Base-by-base conservation (phyloP, 1,140 invertebrate species). In the Muscidifurax raptorellus region DNA sequence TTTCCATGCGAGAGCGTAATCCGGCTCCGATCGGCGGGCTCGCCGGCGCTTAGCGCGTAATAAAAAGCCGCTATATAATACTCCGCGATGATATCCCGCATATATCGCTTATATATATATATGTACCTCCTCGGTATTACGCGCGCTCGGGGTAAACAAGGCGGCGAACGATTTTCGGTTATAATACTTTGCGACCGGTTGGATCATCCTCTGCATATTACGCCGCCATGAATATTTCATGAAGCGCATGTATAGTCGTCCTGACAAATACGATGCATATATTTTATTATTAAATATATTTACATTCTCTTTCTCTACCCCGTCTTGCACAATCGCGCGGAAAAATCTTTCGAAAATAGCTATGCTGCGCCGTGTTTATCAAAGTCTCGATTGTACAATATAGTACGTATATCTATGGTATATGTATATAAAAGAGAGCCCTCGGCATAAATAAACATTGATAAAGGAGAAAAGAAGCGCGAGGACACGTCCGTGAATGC, bases 401-500 rank as follows among this genome's bases (percentile, higher is more conserved):
- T 32, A 40, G 36, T 40, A 40, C 36, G 36, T 40, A 12, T 40
- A 0, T 9, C 9, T 9, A 9, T 9, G 36, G 3, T 7, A 9
- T 36, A 5, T 32, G 36, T 32, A n/a, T n/a, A n/a, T n/a, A n/a
- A n/a, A n/a, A n/a, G n/a, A 30, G 30, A 74, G 28, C 22, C 28
- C 15, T 32, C 10, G 59, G 13, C 44, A 32, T 64, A 64, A 12
- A 47, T 44, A 77, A 84, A 75, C 69, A 84, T 84, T 84, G 83
- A 84, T 84, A 80, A 84, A 84, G n/a, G 83, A 47, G 83, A 74
- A 72, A 59, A 59, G 22, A n/a, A 44, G 40, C 74, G 82, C 76
- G 86, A 80, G 77, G 83, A 27, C 69, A 86, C 84, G 84, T 85
- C 77, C 59, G 44, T 71, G 88, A 88, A 88, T 88, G 75, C 87